phyloP scores from a whole-genome alignment of 2,888 invertebrate genomes.

The Sycophila texana region DNA sequence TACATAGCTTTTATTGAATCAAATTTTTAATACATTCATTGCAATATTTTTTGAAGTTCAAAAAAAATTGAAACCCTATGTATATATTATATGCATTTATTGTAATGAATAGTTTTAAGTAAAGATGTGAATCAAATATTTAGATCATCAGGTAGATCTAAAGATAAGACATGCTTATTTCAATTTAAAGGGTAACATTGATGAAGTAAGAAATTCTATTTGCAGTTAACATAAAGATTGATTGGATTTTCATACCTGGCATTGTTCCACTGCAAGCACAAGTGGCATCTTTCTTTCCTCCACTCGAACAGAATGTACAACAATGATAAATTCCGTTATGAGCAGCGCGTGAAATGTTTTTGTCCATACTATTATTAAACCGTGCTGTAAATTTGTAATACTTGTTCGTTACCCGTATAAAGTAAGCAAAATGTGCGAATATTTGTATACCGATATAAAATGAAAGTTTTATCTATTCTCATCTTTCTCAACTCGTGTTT shows the following conservation, averaged over 20 bases:
- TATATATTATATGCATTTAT: too few species aligned
- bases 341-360: slow-evolving; percentile 61
- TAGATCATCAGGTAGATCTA: too few species aligned
- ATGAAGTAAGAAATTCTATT: slow-evolving; percentile 25
- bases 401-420: background rate
- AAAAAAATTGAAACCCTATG: too few species aligned
- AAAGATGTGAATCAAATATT: too few species aligned
- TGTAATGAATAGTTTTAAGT: too few species aligned
- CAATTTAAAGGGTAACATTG: background rate
- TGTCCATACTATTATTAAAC: slow-evolving; percentile 48
- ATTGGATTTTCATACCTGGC: slow-evolving; percentile 78
- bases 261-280: slow-evolving; percentile 87
- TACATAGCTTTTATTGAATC: background rate
- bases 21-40: background rate
- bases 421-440: background rate
- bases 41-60: too few species aligned
- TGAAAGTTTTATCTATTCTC: too few species aligned
- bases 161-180: too few species aligned
- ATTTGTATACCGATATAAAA: too few species aligned
- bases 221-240: slow-evolving; percentile 21
- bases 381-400: slow-evolving; percentile 50
- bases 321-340: slow-evolving; percentile 88
- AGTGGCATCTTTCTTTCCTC: slow-evolving; percentile 81
- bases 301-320: slow-evolving; percentile 88
- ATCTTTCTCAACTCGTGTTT: too few species aligned